A percentile compares a stretch with the other conserved stretches of the same genome.
Conservation (phyloP, 2,888 invertebrate genomes). For the Oegoconia quadripuncta region DNA sequence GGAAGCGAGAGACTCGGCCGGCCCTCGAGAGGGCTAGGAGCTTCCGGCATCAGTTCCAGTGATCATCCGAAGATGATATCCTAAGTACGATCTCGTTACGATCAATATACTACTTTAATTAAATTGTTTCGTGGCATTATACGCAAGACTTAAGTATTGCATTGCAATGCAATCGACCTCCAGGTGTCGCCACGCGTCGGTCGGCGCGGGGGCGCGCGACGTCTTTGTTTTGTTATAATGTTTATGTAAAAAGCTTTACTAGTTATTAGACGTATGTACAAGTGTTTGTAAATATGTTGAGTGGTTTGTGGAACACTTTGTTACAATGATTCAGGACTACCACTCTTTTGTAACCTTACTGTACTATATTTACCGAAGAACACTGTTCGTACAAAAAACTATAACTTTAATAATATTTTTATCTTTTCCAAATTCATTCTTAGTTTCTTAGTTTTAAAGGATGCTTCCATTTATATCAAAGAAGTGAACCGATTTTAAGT, state of each 20-base stretch:
- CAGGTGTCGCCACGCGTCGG: too few species aligned
- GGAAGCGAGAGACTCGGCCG: slow-evolving; percentile 27
- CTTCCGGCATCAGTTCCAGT: slow-evolving; percentile 58
- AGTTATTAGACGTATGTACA: slow-evolving; percentile 66
- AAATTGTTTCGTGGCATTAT: slow-evolving; percentile 74
- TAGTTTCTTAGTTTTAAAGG: slow-evolving; percentile 70
- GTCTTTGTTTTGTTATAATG: slow-evolving; percentile 69
- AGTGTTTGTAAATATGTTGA: slow-evolving; percentile 70
- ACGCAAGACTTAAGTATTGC: slow-evolving; percentile 67
- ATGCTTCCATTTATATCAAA: slow-evolving; percentile 80
- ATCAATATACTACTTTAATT: slow-evolving; percentile 70
- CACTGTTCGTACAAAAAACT: slow-evolving; percentile 39
- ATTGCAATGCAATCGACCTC: slow-evolving; percentile 70
- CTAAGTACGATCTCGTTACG: slow-evolving; percentile 77
- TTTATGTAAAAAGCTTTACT: slow-evolving; percentile 77
- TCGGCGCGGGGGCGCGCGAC: too few species aligned
- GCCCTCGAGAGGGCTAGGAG: slow-evolving; percentile 25
- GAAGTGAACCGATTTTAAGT: slow-evolving; percentile 73
- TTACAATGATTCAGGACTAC: not conserved
- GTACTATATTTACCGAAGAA: slow-evolving; percentile 29
- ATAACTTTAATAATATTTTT: slow-evolving; percentile 25
- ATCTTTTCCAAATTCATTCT: slow-evolving; percentile 38
- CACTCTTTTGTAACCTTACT: slow-evolving; percentile 23
- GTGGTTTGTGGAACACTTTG: slow-evolving; percentile 41
- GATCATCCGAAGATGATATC: slow-evolving; percentile 71